Evolutionary conservation across 2,113 vertebrate species (phyloP).

Genomic region (Gracilinanus agilis): DNA sequence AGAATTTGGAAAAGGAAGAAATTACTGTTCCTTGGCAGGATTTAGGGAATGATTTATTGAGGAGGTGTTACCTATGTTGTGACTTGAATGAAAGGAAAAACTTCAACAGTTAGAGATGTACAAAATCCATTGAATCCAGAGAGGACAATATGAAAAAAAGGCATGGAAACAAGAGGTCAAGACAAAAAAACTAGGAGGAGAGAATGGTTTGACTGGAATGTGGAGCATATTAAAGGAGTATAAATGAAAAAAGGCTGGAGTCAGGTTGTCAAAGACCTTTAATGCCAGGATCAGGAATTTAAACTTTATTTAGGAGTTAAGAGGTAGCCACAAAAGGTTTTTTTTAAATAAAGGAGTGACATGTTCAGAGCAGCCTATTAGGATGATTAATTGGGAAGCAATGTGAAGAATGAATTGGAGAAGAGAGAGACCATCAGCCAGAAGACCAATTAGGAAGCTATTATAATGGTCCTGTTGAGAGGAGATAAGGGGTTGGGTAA

Average conservation of each 20-base stretch:
- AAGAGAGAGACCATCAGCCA: neutral
- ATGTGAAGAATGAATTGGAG: neutral
- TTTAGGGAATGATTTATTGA: neutral
- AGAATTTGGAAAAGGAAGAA: too few relatives aligned
- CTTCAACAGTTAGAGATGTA: neutral
- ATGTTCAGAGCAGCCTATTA: neutral
- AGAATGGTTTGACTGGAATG: neutral
- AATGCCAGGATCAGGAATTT: neutral
- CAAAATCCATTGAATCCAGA: too few relatives aligned
- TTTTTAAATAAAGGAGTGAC: neutral
- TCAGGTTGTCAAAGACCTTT: too few relatives aligned
- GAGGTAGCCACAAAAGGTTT: neutral
- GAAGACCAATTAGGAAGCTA: neutral
- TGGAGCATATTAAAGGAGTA: too few relatives aligned
- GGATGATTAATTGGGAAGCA: neutral
- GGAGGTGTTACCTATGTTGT: neutral
- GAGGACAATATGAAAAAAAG: too few relatives aligned
- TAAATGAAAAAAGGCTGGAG: too few relatives aligned
- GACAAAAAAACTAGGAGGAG: neutral
- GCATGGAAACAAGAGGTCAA: too few relatives aligned
- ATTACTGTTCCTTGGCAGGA: accelerated
- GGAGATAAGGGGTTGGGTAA: neutral
- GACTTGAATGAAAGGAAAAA: neutral
- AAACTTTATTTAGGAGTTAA: neutral
- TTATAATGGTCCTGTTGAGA: neutral